Conservation (phyloP, 2,888 invertebrate genomes). For the Trichogramma evanescens region DNA sequence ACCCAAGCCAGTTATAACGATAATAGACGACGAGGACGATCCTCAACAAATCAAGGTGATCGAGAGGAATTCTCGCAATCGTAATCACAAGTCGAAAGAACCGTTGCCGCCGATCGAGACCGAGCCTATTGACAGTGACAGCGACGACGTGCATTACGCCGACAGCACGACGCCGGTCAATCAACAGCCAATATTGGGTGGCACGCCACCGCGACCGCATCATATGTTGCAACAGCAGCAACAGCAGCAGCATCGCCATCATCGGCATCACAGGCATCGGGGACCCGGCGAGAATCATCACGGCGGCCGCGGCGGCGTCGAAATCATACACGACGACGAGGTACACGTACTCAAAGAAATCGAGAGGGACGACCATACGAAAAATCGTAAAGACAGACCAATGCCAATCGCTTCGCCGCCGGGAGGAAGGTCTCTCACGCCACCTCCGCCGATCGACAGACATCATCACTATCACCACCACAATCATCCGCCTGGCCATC, state of each 20-base stretch:
- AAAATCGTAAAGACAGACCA: conserved; percentile 17
- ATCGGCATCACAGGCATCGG: conserved; percentile 43
- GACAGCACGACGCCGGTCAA: conserved; percentile 31
- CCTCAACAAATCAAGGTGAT: neutral
- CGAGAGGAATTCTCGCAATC: conserved; percentile 7
- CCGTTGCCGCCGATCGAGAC: conserved; percentile 60
- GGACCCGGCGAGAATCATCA: conserved; percentile 33
- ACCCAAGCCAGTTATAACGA: conserved; percentile 69
- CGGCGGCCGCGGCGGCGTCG: neutral
- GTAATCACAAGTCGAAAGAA: neutral
- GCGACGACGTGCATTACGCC: conserved; percentile 44
- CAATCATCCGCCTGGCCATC: conserved; percentile 26
- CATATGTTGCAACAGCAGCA: conserved; percentile 31
- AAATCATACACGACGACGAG: neutral
- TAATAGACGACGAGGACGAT: conserved; percentile 47
- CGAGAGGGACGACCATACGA: conserved; percentile 17
- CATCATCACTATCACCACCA: neutral
- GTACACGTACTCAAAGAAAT: neutral
- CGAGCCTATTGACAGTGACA: conserved; percentile 69
- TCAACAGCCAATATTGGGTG: conserved; percentile 35
- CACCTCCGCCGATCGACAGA: conserved; percentile 26
- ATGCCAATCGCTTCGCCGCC: conserved; percentile 4
- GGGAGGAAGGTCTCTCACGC: conserved; percentile 24
- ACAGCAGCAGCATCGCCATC: conserved; percentile 44
- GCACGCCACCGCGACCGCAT: conserved; percentile 42